phyloP scores from a whole-genome alignment of 2,888 invertebrate genomes.

The Coleophora flavipennella region DNA sequence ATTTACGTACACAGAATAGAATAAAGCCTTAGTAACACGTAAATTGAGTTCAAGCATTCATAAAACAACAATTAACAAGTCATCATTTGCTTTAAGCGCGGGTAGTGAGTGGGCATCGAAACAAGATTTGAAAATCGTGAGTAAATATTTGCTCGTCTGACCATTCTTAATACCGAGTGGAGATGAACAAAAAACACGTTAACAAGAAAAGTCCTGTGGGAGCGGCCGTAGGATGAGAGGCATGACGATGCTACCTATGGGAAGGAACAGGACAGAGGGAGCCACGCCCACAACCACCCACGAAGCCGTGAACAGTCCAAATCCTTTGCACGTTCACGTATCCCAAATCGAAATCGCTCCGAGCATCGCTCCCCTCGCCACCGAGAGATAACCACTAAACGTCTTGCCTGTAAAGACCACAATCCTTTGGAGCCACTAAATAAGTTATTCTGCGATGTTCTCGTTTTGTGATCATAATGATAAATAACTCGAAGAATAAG shows the following conservation, averaged over 20 bases:
- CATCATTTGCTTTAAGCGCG: conserved; percentile 41
- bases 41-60: conserved; percentile 1
- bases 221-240: conserved; percentile 54
- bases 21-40: neutral
- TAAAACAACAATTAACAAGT: conserved; percentile 33
- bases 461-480: conserved; percentile 69
- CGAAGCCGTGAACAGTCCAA: conserved; percentile 71
- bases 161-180: conserved; percentile 59
- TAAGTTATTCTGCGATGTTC: conserved; percentile 61
- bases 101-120: conserved; percentile 48
- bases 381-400: conserved; percentile 33
- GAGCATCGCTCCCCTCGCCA: conserved; percentile 37
- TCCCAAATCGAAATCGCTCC: conserved; percentile 69
- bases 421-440: conserved; percentile 41
- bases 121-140: conserved; percentile 68
- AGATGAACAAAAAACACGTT: conserved; percentile 66
- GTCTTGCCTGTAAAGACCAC: conserved; percentile 31
- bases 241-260: conserved; percentile 22
- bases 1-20: too few species aligned
- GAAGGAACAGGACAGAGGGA: conserved; percentile 35
- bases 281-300: conserved; percentile 72
- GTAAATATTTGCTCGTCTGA: conserved; percentile 70
- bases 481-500: conserved; percentile 66
- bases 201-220: conserved; percentile 71
- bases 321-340: conserved; percentile 72